A percentile compares a stretch with the other conserved stretches of the same genome.
Conservation (phyloP, 53 echinoderm and acorn worm genomes). For the Apostichopus leukothele region DNA sequence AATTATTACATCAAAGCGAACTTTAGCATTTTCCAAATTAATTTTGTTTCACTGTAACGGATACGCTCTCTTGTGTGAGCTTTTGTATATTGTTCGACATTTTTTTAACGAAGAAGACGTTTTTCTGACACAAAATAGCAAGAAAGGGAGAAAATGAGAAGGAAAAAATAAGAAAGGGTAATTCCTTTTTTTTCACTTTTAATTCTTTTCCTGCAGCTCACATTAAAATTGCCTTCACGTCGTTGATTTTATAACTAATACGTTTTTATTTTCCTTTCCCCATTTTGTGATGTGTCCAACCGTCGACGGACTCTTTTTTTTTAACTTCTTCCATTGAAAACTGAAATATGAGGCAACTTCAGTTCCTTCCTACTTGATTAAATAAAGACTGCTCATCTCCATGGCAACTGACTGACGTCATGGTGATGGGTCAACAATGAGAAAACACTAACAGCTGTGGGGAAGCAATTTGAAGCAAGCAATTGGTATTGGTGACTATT, state of each 20-base stretch:
- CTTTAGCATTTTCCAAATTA: too few species aligned
- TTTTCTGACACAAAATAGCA: neutral
- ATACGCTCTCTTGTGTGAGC: too few species aligned
- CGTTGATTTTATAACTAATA: neutral
- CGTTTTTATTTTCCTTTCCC: neutral
- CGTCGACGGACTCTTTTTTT: neutral
- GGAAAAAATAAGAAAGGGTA: neutral
- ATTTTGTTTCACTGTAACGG: too few species aligned
- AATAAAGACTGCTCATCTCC: slow-evolving; percentile 32
- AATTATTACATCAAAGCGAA: too few species aligned
- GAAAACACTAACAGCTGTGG: slow-evolving; percentile 33
- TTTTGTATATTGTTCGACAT: neutral
- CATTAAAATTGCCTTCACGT: neutral
- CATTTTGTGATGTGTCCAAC: neutral
- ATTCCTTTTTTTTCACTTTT: neutral
- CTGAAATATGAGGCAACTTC: slow-evolving; percentile 31
- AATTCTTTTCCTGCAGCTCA: neutral
- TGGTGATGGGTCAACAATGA: slow-evolving; percentile 37
- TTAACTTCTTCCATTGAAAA: slow-evolving; percentile 25
- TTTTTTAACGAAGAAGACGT: neutral
- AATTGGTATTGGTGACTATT: slow-evolving; percentile 24
- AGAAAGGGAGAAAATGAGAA: neutral
- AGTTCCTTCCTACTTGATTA: slow-evolving; percentile 23
- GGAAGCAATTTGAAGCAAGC: slow-evolving; percentile 30
- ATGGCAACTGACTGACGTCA: slow-evolving; percentile 28